Evolutionary conservation across 2,797 vertebrate species (phyloP), one percentile per base, ranked within the genome.

Genomic region (Podargus strigoides): DNA sequence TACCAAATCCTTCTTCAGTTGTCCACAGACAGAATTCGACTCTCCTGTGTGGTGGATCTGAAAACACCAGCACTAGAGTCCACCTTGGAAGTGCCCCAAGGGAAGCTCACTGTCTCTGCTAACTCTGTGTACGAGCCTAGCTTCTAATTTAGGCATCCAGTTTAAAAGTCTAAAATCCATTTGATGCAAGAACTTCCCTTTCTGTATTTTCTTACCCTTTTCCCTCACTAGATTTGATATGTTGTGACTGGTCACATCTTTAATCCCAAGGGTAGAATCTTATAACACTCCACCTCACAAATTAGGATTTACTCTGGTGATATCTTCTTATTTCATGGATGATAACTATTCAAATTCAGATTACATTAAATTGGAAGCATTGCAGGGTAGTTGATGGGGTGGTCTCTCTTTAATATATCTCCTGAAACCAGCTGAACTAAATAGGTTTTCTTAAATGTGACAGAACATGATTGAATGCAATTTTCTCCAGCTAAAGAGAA

Each of bases 261-360:
- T 85, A 64, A 78, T 79, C 24, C 75, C 8, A 5, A 72, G 7
- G 5, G 21, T 3, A 36, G 37, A 53, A 63, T 28, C 56, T 72
- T 69, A 7, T 67, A 53, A 56, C 23, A 28, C 58, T 36, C 50
- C 22, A 60, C 36, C 60, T 80, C n/a, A 76, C 77, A 92, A 95
- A 87, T 84, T 47, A 80, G 49, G 22, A 68, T 74, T 93, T 85
- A 14, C 41, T 88, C 49, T 56, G 66, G 58, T 32, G 53, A 20
- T 62, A 52, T 8, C 9, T 82, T 93, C 68, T 41, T 10, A 32
- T 93, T 95, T 93, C 55, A 68, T 76, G 76, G 50, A 44, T 56
- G 17, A 60, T 69, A 94, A 91, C 80, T 87, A 73, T 75, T 62
- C 83, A 44, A 73, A 64, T 76, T 46, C 53, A 73, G 47, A 14